Evolutionary conservation across 2,113 vertebrate genomes (phyloP).

Genomic region (Hylia prasina): DNA sequence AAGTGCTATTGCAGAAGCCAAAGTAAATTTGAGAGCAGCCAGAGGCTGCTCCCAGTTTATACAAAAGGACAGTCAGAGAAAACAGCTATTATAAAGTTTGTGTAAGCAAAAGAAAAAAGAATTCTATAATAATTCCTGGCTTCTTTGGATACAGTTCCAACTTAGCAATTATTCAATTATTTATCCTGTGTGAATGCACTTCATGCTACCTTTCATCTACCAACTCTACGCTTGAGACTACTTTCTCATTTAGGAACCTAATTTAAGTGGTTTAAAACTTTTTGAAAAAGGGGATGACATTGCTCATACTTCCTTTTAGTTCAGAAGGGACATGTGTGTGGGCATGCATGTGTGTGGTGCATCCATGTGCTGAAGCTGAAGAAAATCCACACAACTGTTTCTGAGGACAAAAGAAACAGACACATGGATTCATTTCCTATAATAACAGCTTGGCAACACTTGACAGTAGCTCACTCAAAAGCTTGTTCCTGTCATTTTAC

Average conservation of each 20-base stretch:
- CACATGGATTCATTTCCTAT: background rate
- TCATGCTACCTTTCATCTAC: background rate
- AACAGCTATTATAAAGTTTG: conserved; percentile 45
- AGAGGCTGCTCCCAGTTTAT: conserved; percentile 29
- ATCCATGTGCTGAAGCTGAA: background rate
- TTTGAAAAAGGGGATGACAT: background rate
- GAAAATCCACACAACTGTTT: background rate
- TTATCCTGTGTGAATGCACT: background rate
- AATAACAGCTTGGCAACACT: background rate
- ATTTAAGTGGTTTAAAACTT: background rate
- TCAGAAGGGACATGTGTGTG: background rate
- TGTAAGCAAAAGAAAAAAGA: conserved; percentile 43
- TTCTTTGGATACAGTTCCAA: conserved; percentile 1
- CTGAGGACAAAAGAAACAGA: background rate
- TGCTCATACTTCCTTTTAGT: background rate
- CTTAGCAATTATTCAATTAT: conserved; percentile 26
- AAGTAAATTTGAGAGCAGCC: conserved; percentile 43
- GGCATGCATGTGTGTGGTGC: background rate
- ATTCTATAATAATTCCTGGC: conserved; percentile 5
- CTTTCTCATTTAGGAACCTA: background rate
- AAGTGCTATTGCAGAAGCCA: conserved; percentile 26
- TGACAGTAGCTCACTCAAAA: background rate
- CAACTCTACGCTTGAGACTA: background rate
- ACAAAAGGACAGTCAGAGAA: conserved; percentile 23
- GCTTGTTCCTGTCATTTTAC: background rate